phyloP scores from a whole-genome alignment of 2,888 invertebrate genomes.

The Sceliomorpha sp. region DNA sequence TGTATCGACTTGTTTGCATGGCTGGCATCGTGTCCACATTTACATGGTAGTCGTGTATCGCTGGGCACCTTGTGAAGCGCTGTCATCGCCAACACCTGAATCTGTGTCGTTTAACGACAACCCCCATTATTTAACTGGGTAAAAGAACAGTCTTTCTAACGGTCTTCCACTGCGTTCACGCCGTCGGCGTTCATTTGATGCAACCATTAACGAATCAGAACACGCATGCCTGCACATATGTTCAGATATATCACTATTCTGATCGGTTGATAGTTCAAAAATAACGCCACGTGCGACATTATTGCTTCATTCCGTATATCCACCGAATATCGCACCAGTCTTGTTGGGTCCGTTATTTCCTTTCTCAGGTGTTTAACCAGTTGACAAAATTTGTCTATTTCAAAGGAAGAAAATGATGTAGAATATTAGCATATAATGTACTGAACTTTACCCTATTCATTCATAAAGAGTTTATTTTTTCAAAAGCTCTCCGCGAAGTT shows the following conservation, averaged over 20 bases:
- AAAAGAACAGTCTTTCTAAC: conserved; percentile 37
- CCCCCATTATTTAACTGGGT: conserved; percentile 52
- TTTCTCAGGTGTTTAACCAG: too few relatives aligned
- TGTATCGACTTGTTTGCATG: conserved; percentile 61
- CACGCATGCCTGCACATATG: conserved; percentile 49
- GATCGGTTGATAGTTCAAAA: conserved; percentile 51
- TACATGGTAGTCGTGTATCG: conserved; percentile 53
- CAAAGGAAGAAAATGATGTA: too few relatives aligned
- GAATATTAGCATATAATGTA: too few relatives aligned
- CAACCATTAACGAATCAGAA: conserved; percentile 51
- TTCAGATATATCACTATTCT: conserved; percentile 34
- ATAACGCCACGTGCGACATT: conserved; percentile 35
- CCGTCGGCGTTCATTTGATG: conserved; percentile 28
- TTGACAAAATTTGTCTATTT: too few relatives aligned
- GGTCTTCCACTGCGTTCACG: conserved; percentile 31
- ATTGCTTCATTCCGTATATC: conserved; percentile 5
- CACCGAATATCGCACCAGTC: conserved; percentile 21
- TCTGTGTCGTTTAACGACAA: conserved; percentile 35
- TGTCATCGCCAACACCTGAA: conserved; percentile 39
- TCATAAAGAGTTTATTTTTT: too few relatives aligned
- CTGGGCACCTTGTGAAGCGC: conserved; percentile 41
- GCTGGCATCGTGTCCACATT: conserved; percentile 66
- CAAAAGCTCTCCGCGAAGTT: too few relatives aligned
- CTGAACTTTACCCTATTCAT: too few relatives aligned
- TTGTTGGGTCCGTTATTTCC: too few relatives aligned